These are phyloP conservation scores for Pyrrhosoma nymphula DNA, from an alignment of 2,888 invertebrate genomes.

Conservation along the genomic window DNA sequence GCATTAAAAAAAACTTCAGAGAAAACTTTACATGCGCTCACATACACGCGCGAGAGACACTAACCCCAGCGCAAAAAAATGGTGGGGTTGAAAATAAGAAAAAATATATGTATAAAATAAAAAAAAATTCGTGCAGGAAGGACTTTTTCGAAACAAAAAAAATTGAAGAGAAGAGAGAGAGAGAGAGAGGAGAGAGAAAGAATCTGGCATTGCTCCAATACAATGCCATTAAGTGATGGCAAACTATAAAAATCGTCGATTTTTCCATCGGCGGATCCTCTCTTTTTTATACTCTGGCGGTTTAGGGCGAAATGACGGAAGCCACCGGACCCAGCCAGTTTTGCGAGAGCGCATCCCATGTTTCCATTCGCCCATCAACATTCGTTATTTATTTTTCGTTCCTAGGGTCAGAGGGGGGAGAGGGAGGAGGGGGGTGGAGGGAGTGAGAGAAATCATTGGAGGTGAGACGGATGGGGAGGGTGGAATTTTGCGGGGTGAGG, in stretches of 20 bases:
- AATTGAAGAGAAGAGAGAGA: neutral
- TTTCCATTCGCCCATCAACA: conserved; percentile 35
- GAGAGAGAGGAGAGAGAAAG: neutral
- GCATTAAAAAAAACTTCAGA: conserved; percentile 7
- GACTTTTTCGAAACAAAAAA: neutral
- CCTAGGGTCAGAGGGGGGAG: neutral
- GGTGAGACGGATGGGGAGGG: neutral
- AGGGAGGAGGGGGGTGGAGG: neutral
- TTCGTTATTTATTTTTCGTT: conserved; percentile 26
- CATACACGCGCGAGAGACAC: neutral
- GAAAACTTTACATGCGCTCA: conserved; percentile 11
- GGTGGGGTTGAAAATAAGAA: neutral
- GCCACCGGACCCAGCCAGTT: conserved; percentile 41
- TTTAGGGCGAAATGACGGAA: conserved; percentile 46
- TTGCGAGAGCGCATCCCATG: conserved; percentile 50
- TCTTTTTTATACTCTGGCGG: conserved; percentile 44
- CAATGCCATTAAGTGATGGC: conserved; percentile 61
- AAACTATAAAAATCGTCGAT: conserved; percentile 55
- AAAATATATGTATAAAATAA: neutral
- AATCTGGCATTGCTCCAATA: conserved; percentile 55
- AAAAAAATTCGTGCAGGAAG: neutral
- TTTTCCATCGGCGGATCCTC: conserved; percentile 49
- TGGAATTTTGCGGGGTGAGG: neutral
- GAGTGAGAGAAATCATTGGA: neutral
- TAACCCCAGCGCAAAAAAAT: neutral